A percentile compares a stretch with the other conserved stretches of the same genome.
Conservation (phyloP, 2,113 vertebrate species). For the Callipepla californica region DNA sequence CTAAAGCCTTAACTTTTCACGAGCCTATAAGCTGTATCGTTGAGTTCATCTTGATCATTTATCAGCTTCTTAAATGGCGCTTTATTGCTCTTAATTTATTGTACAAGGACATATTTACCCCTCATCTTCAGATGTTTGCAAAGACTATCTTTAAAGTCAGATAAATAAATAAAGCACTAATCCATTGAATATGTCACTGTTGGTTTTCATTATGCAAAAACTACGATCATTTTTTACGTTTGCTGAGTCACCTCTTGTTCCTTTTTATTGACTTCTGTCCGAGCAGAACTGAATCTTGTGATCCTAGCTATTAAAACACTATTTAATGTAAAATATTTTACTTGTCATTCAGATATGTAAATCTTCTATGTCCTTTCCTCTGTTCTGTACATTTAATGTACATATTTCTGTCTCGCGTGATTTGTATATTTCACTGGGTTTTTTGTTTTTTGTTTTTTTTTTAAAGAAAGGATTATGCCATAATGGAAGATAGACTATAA, state of each 20-base stretch:
- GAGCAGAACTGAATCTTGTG: conserved; percentile 79
- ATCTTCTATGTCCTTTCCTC: conserved; percentile 81
- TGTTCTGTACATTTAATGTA: conserved; percentile 87
- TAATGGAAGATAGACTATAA: conserved; percentile 86
- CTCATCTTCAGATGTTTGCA: conserved; percentile 74
- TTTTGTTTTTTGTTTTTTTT: not conserved
- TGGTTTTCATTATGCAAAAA: conserved; percentile 85
- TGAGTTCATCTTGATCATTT: conserved; percentile 50
- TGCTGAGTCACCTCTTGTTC: conserved; percentile 76
- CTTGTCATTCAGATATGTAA: conserved; percentile 85
- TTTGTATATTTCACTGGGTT: conserved; percentile 88
- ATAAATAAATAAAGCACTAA: conserved; percentile 82
- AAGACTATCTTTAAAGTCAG: conserved; percentile 76
- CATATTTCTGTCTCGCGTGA: conserved; percentile 86
- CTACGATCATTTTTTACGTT: conserved; percentile 61
- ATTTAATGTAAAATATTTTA: conserved; percentile 90
- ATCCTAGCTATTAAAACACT: conserved; percentile 82
- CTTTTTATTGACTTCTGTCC: conserved; percentile 75
- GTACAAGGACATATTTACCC: conserved; percentile 75
- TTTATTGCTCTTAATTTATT: conserved; percentile 83
- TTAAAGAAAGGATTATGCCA: conserved; percentile 77
- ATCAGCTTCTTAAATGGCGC: conserved; percentile 48
- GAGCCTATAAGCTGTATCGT: conserved; percentile 54
- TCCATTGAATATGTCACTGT: conserved; percentile 81
- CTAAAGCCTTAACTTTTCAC: conserved; percentile 66